Evolutionary conservation across 2,113 vertebrate genomes (phyloP).

Genomic region (Apus apus): DNA sequence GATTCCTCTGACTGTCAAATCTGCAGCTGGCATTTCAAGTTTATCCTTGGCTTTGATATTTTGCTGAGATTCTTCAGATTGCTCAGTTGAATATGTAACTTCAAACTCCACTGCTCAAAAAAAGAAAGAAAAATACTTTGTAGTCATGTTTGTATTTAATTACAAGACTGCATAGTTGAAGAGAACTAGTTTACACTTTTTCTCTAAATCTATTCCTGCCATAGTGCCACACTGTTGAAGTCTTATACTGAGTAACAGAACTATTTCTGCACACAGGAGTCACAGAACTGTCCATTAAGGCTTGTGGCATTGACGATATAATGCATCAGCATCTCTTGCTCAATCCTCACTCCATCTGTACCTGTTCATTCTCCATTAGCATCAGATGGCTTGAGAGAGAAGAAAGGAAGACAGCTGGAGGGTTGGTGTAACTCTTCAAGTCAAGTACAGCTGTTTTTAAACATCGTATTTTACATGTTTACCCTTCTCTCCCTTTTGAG

Average conservation of each 20-base stretch:
- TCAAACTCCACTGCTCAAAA: conserved; percentile 7
- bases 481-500: not conserved
- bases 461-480: not conserved
- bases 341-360: not conserved
- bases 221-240: not conserved
- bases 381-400: not conserved
- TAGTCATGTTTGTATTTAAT: not conserved
- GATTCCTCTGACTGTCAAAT: conserved; percentile 63
- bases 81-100: not conserved
- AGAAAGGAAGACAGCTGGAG: not conserved
- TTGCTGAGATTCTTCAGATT: not conserved
- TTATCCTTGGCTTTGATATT: not conserved
- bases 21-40: not conserved
- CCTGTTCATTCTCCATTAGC: not conserved
- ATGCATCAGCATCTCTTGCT: not conserved
- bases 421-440: not conserved
- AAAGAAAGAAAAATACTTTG: not conserved
- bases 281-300: not conserved
- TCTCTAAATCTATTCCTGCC: not conserved
- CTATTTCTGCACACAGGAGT: not conserved
- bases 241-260: not conserved
- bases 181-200: not conserved
- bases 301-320: not conserved
- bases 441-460: not conserved
- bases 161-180: not conserved